Conservation (phyloP, 2,113 vertebrate species). For the Pseudorasbora parva region DNA sequence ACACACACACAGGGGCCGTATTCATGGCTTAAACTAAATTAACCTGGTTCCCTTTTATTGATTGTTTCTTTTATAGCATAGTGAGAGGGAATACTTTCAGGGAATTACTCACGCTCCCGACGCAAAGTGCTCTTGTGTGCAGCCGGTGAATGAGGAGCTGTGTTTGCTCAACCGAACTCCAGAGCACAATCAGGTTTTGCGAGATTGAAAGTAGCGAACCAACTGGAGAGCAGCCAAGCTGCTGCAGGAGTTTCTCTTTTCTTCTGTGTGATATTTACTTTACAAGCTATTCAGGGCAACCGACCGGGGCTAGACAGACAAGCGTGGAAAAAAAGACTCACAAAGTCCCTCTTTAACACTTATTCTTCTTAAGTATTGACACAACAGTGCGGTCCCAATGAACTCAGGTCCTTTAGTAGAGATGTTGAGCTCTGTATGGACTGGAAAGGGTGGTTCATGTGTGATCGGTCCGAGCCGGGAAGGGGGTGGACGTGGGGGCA, state of each 20-base stretch:
- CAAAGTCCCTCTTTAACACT: constrained; percentile 47
- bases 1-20: constrained; percentile 22
- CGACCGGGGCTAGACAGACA: constrained; percentile 53
- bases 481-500: constrained; percentile 11
- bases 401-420: constrained; percentile 24
- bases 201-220: constrained; percentile 52
- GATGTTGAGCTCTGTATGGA: constrained; percentile 4
- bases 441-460: constrained; percentile 26
- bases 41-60: constrained; percentile 39
- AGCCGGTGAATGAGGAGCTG: constrained; percentile 34
- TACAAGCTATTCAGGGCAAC: constrained; percentile 55
- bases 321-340: constrained; percentile 39
- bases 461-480: background rate
- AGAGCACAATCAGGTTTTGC: constrained; percentile 63
- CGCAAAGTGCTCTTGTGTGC: constrained; percentile 27
- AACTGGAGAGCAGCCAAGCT: constrained; percentile 58
- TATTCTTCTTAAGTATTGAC: constrained; percentile 60
- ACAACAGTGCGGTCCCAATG: constrained; percentile 38
- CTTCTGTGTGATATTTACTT: constrained; percentile 65
- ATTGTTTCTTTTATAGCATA: constrained; percentile 21
- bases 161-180: constrained; percentile 54
- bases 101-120: constrained; percentile 26
- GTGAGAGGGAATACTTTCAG: constrained; percentile 29
- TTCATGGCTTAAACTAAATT: constrained; percentile 51
- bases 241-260: constrained; percentile 63